phyloP scores from a whole-genome alignment of 2,888 invertebrate species.

The Invenusta paracnida region DNA sequence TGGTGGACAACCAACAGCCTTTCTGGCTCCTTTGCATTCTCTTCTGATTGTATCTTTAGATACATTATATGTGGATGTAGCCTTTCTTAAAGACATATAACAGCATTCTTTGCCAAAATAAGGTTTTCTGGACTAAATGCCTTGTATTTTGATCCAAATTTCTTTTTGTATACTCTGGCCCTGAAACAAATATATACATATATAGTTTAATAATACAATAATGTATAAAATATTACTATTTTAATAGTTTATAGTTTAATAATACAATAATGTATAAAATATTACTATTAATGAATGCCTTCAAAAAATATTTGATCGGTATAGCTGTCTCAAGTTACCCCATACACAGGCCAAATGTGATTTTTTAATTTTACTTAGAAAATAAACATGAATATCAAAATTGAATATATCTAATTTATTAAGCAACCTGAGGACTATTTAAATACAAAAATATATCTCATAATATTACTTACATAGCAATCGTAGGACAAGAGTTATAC shows the following conservation, averaged over 20 bases:
- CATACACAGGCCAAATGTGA: not conserved
- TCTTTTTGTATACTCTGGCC: no score
- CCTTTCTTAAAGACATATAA: not conserved
- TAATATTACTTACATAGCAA: not conserved
- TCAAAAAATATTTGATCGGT: not conserved
- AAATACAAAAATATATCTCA: not conserved
- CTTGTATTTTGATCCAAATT: not conserved
- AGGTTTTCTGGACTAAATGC: not conserved
- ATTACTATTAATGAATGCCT: not conserved
- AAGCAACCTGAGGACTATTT: not conserved
- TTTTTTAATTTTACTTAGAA: not conserved
- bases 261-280: not conserved
- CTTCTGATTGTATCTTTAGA: not conserved
- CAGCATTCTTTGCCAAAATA: not conserved
- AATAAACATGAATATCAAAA: not conserved
- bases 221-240: conserved; percentile 12
- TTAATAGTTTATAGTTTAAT: not conserved
- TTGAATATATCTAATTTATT: not conserved
- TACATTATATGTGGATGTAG: not conserved
- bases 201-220: no score
- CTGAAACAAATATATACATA: no score
- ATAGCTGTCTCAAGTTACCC: not conserved
- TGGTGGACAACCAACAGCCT: not conserved
- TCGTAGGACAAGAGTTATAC: not conserved
- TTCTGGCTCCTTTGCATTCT: not conserved